These are phyloP conservation scores for Chiloscyllium punctatum DNA, from an alignment of 2,797 vertebrate genomes.

Conservation along the genomic window DNA sequence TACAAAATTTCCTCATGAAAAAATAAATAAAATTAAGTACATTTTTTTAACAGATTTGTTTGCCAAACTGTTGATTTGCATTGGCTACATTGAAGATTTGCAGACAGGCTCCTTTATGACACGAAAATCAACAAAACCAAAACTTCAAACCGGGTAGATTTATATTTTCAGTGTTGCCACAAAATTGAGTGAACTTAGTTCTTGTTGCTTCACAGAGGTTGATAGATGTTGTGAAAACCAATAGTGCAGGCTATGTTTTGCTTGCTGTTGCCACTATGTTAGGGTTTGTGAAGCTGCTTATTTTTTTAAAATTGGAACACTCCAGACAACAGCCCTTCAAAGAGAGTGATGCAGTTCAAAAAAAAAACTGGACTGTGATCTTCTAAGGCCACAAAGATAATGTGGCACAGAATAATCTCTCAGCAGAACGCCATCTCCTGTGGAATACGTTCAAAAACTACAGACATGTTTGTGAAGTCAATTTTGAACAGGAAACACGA, in stretches of 20 bases:
- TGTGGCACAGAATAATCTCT: too few relatives aligned
- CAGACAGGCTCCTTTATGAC: neutral
- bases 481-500: too few relatives aligned
- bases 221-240: neutral
- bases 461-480: too few relatives aligned
- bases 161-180: neutral
- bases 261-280: neutral
- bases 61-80: neutral
- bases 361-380: too few relatives aligned
- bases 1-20: neutral
- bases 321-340: too few relatives aligned
- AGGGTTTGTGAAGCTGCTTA: neutral
- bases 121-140: neutral
- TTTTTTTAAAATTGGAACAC: neutral
- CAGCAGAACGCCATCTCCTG: too few relatives aligned
- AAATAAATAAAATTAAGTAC: slow-evolving; percentile 3
- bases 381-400: too few relatives aligned
- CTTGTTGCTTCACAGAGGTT: neutral
- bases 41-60: neutral
- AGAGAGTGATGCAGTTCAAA: too few relatives aligned
- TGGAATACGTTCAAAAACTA: too few relatives aligned
- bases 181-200: neutral
- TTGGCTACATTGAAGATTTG: neutral
- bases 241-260: neutral
- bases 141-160: neutral